Conservation (phyloP, 2,888 invertebrate species). For the Cephus pulcher region DNA sequence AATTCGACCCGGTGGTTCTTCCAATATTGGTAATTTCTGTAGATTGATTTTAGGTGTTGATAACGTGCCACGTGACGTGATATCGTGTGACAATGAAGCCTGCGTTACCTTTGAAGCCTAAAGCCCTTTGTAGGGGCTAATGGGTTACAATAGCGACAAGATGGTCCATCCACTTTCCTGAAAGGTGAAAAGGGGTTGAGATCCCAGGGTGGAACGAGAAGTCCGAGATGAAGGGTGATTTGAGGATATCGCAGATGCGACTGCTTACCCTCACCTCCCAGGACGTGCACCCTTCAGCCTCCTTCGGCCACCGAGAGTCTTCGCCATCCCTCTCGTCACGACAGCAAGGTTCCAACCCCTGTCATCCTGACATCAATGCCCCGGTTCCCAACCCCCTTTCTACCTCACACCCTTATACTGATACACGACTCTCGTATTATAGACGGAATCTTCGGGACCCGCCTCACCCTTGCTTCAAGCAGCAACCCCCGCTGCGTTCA, state of each 20-base stretch:
- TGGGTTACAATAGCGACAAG: slow-evolving; percentile 10
- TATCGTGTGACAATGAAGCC: not conserved
- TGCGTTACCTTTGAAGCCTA: not conserved
- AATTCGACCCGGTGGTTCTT: not conserved
- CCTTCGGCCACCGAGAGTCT: slow-evolving; percentile 9
- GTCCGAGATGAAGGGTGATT: slow-evolving; percentile 26
- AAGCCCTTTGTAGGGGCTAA: not conserved
- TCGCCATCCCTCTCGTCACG: slow-evolving; percentile 10
- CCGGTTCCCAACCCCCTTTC: slow-evolving; percentile 11
- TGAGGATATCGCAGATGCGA: slow-evolving; percentile 38
- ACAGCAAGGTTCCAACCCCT: slow-evolving; percentile 17
- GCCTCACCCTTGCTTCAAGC: not conserved
- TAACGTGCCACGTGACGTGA: not conserved
- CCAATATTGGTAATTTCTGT: not conserved
- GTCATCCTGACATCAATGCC: slow-evolving; percentile 22
- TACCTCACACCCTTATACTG: slow-evolving; percentile 12
- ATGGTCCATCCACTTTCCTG: slow-evolving; percentile 7
- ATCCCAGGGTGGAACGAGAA: slow-evolving; percentile 8
- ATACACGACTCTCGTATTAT: slow-evolving; percentile 4
- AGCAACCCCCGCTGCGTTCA: not conserved
- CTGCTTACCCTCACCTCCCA: slow-evolving; percentile 20
- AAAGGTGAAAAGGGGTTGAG: slow-evolving; percentile 5
- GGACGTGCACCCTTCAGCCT: slow-evolving; percentile 14
- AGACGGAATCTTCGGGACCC: not conserved
- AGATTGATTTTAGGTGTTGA: not conserved